Evolutionary conservation across 1,140 invertebrate genomes (phyloP).

Genomic region (Drosophila ohnishii): DNA sequence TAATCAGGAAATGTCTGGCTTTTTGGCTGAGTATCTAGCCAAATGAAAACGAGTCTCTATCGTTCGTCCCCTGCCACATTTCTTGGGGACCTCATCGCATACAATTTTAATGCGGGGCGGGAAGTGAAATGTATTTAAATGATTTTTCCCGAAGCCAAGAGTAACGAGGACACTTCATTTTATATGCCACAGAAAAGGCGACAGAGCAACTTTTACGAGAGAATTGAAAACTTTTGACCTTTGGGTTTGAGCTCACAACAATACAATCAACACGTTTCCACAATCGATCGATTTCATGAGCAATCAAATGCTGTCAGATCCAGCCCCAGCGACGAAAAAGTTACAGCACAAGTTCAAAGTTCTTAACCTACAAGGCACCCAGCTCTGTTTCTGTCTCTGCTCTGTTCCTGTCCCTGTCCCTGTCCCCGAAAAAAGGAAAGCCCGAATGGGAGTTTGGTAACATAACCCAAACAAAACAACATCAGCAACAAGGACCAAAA

Average conservation of each 20-base stretch:
- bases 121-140: constrained; percentile 61
- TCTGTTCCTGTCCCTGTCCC: not conserved
- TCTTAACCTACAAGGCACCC: constrained; percentile 58
- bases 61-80: not conserved
- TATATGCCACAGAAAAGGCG: constrained; percentile 53
- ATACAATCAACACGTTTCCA: constrained; percentile 77
- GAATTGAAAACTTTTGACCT: constrained; percentile 72
- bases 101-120: constrained; percentile 60
- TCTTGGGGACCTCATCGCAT: constrained; percentile 27
- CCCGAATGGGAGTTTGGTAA: constrained; percentile 38
- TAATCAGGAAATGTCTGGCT: constrained; percentile 24
- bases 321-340: constrained; percentile 62
- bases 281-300: constrained; percentile 79
- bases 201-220: constrained; percentile 69
- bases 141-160: constrained; percentile 49
- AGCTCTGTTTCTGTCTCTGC: not conserved
- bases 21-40: constrained; percentile 10
- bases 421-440: constrained; percentile 24
- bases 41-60: not conserved
- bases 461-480: constrained; percentile 36
- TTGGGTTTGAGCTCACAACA: constrained; percentile 54
- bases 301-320: constrained; percentile 77
- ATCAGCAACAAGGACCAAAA: constrained; percentile 25
- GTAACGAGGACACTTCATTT: constrained; percentile 67
- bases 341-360: constrained; percentile 75